Percentiles rank a stretch among this genome's conserved stretches.
These are phyloP conservation scores for Dicentrarchus labrax DNA, from an alignment of 2,113 vertebrate genomes.

Conservation along the genomic window DNA sequence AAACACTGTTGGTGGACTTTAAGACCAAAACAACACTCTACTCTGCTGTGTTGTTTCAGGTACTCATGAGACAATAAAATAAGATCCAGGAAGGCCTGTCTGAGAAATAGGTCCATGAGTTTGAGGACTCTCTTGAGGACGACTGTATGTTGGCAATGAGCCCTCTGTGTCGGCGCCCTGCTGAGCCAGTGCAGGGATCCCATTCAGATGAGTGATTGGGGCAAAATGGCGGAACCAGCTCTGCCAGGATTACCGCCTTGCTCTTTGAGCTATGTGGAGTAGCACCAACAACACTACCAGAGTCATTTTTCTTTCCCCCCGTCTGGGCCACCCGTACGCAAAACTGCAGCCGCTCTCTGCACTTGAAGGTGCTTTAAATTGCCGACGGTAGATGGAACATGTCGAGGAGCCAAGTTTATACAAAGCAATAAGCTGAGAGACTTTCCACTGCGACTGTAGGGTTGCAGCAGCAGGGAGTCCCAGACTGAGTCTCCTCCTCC, in stretches of 20 bases:
- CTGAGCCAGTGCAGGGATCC: neutral
- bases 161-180: too few species aligned
- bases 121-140: neutral
- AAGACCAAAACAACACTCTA: too few species aligned
- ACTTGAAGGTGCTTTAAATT: conserved; percentile 19
- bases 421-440: conserved; percentile 15
- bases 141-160: neutral
- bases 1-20: neutral
- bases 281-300: neutral
- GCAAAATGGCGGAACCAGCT: neutral
- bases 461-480: conserved; percentile 22
- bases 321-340: conserved; percentile 40
- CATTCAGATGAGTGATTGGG: neutral
- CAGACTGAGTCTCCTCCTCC: neutral
- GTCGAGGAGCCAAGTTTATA: conserved; percentile 54
- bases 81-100: neutral
- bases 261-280: conserved; percentile 6
- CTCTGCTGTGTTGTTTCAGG: neutral
- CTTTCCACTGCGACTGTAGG: conserved; percentile 49
- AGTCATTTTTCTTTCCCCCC: neutral
- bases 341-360: conserved; percentile 11
- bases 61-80: neutral
- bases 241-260: neutral
- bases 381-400: conserved; percentile 49
- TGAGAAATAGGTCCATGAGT: neutral